phyloP scores from a whole-genome alignment of 2,797 vertebrate species.

The Morus bassanus region DNA sequence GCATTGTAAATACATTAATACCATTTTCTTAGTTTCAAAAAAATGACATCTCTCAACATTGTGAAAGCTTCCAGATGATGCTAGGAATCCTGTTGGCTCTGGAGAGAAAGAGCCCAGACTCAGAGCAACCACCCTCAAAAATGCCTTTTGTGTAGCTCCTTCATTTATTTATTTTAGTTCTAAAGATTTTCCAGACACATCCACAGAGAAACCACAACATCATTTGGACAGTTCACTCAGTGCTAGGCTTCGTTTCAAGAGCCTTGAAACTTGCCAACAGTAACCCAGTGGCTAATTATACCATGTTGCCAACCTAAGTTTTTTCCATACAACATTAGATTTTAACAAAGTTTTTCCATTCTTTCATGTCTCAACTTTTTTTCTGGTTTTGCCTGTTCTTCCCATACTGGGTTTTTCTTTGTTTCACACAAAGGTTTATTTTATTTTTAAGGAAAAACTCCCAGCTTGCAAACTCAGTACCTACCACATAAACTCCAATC shows the following conservation, averaged over 20 bases:
- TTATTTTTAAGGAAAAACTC: neutral
- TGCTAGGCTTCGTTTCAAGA: constrained; percentile 48
- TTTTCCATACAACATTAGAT: constrained; percentile 45
- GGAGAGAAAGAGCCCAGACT: neutral
- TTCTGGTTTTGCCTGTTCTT: neutral
- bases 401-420: neutral
- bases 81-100: neutral
- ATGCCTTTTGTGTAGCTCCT: constrained; percentile 35
- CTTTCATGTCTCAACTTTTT: constrained; percentile 1
- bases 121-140: constrained; percentile 24
- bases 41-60: neutral
- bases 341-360: constrained; percentile 50
- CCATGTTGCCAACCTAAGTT: neutral
- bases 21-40: neutral
- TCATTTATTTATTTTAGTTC: constrained; percentile 45
- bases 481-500: neutral
- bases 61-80: constrained; percentile 45
- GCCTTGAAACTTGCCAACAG: constrained; percentile 1
- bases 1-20: neutral
- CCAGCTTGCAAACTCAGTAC: neutral
- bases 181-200: constrained; percentile 51
- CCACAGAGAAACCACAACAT: constrained; percentile 53
- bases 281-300: constrained; percentile 47
- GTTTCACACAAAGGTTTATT: neutral
- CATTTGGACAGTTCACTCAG: neutral